phyloP scores from a whole-genome alignment of 2,888 invertebrate genomes.

The Caenorhabditis sp. region DNA sequence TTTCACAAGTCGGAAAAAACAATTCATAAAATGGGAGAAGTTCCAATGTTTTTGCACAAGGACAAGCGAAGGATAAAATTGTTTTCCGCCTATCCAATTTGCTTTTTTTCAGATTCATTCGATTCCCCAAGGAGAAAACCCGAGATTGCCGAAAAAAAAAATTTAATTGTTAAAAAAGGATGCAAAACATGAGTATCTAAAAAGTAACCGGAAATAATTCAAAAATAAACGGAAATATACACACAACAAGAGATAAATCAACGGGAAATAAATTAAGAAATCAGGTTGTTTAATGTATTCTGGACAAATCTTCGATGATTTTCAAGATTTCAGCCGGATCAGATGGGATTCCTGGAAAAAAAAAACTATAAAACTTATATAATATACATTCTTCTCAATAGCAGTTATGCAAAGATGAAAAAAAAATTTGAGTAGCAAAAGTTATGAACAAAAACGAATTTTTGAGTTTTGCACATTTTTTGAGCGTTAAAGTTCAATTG shows the following conservation, averaged over 20 bases:
- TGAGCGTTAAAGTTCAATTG: too few relatives aligned
- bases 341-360: constrained; percentile 25
- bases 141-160: not conserved
- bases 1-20: too few relatives aligned
- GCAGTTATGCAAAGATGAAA: too few relatives aligned
- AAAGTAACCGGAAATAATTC: not conserved
- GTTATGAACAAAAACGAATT: too few relatives aligned
- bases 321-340: constrained; percentile 34
- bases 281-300: constrained; percentile 20
- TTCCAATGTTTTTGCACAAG: not conserved
- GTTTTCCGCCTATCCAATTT: not conserved
- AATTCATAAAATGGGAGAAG: not conserved
- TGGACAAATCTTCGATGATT: constrained; percentile 32
- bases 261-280: not conserved
- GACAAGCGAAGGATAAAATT: not conserved
- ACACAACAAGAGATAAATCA: not conserved
- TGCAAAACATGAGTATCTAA: not conserved
- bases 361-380: not conserved
- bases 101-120: too few relatives aligned
- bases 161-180: not conserved
- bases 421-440: too few relatives aligned
- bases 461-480: too few relatives aligned
- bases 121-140: not conserved
- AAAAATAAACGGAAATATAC: not conserved
- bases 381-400: too few relatives aligned